These are phyloP conservation scores for Coronaproctus castanopsis DNA, from an alignment of 2,888 invertebrate species.

Conservation along the genomic window DNA sequence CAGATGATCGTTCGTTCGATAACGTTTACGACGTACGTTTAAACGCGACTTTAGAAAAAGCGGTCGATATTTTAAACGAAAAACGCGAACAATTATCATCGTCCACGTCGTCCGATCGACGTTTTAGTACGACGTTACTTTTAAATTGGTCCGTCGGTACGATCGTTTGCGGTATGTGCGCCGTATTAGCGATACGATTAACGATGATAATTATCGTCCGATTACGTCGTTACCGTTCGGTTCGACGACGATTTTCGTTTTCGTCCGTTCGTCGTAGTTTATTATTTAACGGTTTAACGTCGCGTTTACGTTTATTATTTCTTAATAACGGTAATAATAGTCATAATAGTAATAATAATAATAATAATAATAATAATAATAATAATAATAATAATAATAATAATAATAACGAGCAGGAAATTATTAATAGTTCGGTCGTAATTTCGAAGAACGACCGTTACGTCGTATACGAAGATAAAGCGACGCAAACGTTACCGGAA, in stretches of 20 bases:
- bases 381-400: background rate
- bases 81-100: too few relatives aligned
- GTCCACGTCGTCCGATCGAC: background rate
- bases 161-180: slow-evolving; percentile 31
- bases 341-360: background rate
- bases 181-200: slow-evolving; percentile 26
- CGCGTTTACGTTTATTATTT: background rate
- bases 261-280: background rate
- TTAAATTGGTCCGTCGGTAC: slow-evolving; percentile 34
- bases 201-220: background rate
- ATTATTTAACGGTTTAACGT: background rate
- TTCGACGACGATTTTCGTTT: background rate
- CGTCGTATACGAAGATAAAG: slow-evolving; percentile 29
- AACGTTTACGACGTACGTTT: too few relatives aligned
- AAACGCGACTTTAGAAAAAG: too few relatives aligned
- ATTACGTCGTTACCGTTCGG: background rate
- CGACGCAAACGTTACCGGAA: slow-evolving; percentile 49
- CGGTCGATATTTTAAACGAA: slow-evolving; percentile 19
- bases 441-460: slow-evolving; percentile 23
- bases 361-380: background rate
- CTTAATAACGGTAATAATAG: background rate
- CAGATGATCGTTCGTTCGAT: too few relatives aligned
- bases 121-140: slow-evolving; percentile 22
- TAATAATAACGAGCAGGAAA: background rate
- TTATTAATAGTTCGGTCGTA: slow-evolving; percentile 36